Evolutionary conservation across 2,797 vertebrate species (phyloP), one percentile per base, ranked within the genome.

Genomic region (Siniperca obscura): DNA sequence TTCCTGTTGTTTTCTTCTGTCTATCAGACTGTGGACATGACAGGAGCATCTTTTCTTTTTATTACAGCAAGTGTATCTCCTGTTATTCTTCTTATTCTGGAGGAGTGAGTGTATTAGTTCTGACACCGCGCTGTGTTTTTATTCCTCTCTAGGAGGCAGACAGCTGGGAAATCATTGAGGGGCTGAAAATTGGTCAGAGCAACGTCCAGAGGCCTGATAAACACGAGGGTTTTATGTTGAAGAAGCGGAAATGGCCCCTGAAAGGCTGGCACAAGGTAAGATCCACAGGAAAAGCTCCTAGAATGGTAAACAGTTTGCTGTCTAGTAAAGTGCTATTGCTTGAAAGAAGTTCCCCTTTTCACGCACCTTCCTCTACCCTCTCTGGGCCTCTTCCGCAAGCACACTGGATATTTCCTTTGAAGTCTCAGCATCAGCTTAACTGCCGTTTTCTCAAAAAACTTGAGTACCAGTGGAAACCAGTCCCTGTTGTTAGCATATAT

Each of bases 221-320:
- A 92, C 97, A 99, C 38, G 98, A 99, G 93, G 98, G 98, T 30
- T 99, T 99, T 91, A 99, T 99, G 98, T 92, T 99, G 92, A 99
- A 99, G 95, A 99, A 98, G 93, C 96, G 98, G 93, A 99, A 99
- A 96, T 99, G 98, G 98, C 98, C 98, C 48, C 95, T 99, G 89
- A 99, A 99, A 96, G 98, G 98, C 81, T 99, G 98, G 98, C 98
- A 99, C 94, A 99, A 99, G 97, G 98, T 99, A 94, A 75, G 86
- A 73, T 17, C 36, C 27, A 40, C 52, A 10, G 14, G 52, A 46
- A 53, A 52, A 78, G 17, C 48, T 69, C 5, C 61, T 8, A 14
- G 44, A 84, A 85, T 85, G 60, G 79, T 69, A 83, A 87, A 78
- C 69, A 72, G 69, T 55, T 80, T 83, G 11, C 72, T 71, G 66